Evolutionary conservation across 2,113 vertebrate species (phyloP).

Genomic region (Falcunculus frontatus): DNA sequence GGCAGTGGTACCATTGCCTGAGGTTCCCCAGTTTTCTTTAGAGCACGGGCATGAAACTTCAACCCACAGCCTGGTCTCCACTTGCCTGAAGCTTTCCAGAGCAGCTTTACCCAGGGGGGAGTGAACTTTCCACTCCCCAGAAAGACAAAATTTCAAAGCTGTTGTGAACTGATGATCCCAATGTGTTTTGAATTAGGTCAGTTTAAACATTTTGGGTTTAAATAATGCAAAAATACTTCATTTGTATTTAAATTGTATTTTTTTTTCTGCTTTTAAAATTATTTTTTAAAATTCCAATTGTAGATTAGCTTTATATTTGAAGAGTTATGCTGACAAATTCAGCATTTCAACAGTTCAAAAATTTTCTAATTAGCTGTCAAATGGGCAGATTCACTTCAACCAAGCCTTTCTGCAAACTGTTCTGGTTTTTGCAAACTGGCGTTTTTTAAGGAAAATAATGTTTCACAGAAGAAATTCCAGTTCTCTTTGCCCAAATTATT

Average conservation of each 20-base stretch:
- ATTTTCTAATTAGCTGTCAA: neutral
- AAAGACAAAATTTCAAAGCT: neutral
- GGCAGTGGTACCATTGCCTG: neutral
- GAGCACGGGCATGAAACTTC: neutral
- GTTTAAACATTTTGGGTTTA: neutral
- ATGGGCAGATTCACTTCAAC: neutral
- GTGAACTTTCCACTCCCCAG: neutral
- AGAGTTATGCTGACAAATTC: neutral
- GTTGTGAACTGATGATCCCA: neutral
- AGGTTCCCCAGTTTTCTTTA: neutral
- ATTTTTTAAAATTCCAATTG: neutral
- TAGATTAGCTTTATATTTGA: neutral
- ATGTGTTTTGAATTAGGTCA: neutral
- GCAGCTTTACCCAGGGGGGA: neutral
- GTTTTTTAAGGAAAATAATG: constrained; percentile 40
- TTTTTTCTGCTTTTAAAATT: neutral
- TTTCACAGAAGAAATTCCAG: neutral
- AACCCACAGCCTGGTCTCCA: accelerated
- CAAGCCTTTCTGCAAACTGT: neutral
- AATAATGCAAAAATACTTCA: neutral
- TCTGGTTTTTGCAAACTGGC: neutral
- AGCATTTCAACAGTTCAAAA: neutral
- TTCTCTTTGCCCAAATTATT: neutral
- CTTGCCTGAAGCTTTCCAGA: neutral
- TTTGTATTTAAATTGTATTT: neutral